Base-by-base conservation (phyloP, 2,113 vertebrate genomes). In the Spilogale gracilis region DNA sequence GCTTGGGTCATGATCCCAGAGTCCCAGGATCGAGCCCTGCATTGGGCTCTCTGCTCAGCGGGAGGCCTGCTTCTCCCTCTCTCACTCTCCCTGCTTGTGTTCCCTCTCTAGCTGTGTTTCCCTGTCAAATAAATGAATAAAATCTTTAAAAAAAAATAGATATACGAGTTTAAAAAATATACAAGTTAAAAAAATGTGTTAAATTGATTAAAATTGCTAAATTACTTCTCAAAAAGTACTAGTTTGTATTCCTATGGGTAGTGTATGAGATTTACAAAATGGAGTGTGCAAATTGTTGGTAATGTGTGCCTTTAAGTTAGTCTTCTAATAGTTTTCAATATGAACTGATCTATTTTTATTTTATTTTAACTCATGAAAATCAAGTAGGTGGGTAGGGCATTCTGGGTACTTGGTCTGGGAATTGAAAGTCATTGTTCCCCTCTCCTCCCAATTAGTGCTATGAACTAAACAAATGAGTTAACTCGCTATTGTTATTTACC, bases 391-490 rank as follows among this genome's bases (percentile, higher is more conserved):
- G 32, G 11, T 56, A 80, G 61, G 43, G 56, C 32, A n/a, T 92
- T 80, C 56, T 90, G 50, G 21, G 48, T 90, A 96, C 89, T 45
- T 93, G 71, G 79, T 81, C 63, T 79, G 43, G 65, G 80, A 95
- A 92, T 9, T 67, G 32, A 80, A 58, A 94, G 16, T 89, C 48
- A 43, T 74, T 58, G n/a, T 50, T 30, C 5, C 13, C n/a, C 6
- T 5, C 58, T 16, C 25, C 56, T 27, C 3, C 2, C 5, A 3
- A 13, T 67, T 60, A 93, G 14, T 38, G 95, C 50, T 90, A 58
- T 23, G 14, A 86, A 13, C 48, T 84, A 93, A 84, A 95, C 18
- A 89, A 92, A 94, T 94, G 27, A 73, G n/a, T 86, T 85, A 71
- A 78, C 11, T 60, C 82, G 32, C 38, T 93, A 76, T 32, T 89